Base-by-base conservation (phyloP, 1,140 invertebrate species). In the Tribolium castaneum region DNA sequence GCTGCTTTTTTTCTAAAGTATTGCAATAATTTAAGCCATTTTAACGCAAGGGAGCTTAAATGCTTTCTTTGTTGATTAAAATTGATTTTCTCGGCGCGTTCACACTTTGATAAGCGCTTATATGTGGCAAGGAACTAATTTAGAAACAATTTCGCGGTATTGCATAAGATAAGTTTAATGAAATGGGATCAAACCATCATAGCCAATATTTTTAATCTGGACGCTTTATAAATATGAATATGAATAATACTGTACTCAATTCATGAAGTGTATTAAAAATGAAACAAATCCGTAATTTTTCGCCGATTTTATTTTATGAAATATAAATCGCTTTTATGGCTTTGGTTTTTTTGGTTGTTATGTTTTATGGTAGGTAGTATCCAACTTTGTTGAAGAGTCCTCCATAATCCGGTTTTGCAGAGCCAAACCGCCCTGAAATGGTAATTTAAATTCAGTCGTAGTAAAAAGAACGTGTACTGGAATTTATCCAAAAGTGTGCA, bases 381-480 rank as follows among this genome's bases (percentile, higher is more conserved):
- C 7, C 2, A 45, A 45, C 39, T n/a, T 9, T 45, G 39, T 45
- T 45, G 5, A 45, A 45, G 39, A n/a, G 39, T 2, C 39, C 2
- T 45, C n/a, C 39, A 45, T 45, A 45, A 45, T 45, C n/a, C 39
- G 5, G 16, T 19, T 19, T 19, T 52, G n/a, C 16, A 52, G 16
- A 3, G 12, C 51, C 12, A 52, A 14, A 52, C 12, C 3, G 13
- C 51, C 13, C 51, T 50, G 10, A 14, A 50, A 14, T 50, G 51
- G 13, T 52, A 52, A 52, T 52, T 52, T 52, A 52, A 52, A 52
- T 52, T 14, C 51, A 52, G 51, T 7, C 13, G 13, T 7, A 16
- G 51, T 52, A 52, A 52, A 52, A 52, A 52, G 51, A 52, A 52
- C 51, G 51, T 52, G 51, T 16, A 52, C 51, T 52, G 51, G 51